Base-by-base conservation (phyloP, 2,113 vertebrate genomes). In the Phyllostomus hastatus region DNA sequence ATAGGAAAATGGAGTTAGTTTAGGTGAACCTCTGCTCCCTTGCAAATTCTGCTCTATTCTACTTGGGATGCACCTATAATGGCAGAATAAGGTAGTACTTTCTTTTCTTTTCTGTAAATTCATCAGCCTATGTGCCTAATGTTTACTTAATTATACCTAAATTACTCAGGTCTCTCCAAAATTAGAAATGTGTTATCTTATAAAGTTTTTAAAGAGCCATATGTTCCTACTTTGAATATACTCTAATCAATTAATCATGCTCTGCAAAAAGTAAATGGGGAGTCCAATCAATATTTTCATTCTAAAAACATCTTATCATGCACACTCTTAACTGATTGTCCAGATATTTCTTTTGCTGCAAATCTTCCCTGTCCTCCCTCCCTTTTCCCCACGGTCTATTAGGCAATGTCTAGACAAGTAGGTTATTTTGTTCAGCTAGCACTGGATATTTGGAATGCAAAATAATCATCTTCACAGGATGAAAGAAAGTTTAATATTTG, bases 381-480 rank as follows among this genome's bases (percentile, higher is more conserved):
- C 35, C 72, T 10, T 52, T 96, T 94, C 64, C 81, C 46, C 33
- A 43, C 82, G 69, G 52, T 78, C 61, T 95, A 97, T 98, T 98
- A 98, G 97, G 84, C 96, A 98, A 98, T 86, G 97, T 98, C 98
- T 98, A 98, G 98, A 98, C 98, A 94, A 81, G 91, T 50, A 76
- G 73, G 50, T 93, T 48, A 97, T 97, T 97, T 95, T 92, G 17
- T 90, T 73, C 64, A 69, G 48, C 61, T 95, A 67, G 4, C 31
- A 96, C 54, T 94, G 90, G 91, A 80, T 92, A 16, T 84, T 95
- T 94, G 41, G 87, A 95, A 24, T 69, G 82, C 8, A 85, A 95
- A 93, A 88, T 92, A 96, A 95, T 81, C 94, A 75, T 95, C 95
- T 95, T 91, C 91, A 50, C 54, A 83, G 69, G 54, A 88, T 46